Conservation (phyloP, 2,113 vertebrate genomes). For the Peucedramus taeniatus region DNA sequence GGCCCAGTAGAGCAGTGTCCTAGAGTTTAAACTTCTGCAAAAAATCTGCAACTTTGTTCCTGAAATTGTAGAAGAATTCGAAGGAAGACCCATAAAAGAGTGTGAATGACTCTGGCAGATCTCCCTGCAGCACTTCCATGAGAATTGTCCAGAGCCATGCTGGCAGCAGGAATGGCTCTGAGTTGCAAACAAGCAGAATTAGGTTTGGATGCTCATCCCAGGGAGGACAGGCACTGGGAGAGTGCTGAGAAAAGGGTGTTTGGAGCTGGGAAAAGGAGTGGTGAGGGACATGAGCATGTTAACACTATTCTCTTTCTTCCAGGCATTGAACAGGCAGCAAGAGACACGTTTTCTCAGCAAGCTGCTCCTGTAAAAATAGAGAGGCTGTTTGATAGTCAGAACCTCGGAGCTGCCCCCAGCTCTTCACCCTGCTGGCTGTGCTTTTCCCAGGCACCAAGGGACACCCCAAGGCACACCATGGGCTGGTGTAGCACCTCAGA, state of each 20-base stretch:
- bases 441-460: accelerated
- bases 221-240: neutral
- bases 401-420: neutral
- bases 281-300: accelerated
- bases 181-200: neutral
- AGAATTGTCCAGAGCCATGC: neutral
- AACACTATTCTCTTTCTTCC: neutral
- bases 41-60: neutral
- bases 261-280: neutral
- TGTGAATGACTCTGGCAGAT: constrained; percentile 43
- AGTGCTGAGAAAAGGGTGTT: neutral
- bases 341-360: neutral
- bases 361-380: neutral
- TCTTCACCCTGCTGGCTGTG: neutral
- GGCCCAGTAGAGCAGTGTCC: neutral
- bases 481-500: accelerated
- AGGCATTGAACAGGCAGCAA: neutral
- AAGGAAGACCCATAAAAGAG: constrained; percentile 41
- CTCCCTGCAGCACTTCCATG: neutral
- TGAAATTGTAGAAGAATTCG: constrained; percentile 29
- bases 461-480: accelerated
- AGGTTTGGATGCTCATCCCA: neutral
- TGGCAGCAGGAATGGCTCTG: neutral
- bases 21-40: neutral
- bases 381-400: neutral